Evolutionary conservation across 2,113 vertebrate species (phyloP).

Genomic region (Pangasianodon gigas): DNA sequence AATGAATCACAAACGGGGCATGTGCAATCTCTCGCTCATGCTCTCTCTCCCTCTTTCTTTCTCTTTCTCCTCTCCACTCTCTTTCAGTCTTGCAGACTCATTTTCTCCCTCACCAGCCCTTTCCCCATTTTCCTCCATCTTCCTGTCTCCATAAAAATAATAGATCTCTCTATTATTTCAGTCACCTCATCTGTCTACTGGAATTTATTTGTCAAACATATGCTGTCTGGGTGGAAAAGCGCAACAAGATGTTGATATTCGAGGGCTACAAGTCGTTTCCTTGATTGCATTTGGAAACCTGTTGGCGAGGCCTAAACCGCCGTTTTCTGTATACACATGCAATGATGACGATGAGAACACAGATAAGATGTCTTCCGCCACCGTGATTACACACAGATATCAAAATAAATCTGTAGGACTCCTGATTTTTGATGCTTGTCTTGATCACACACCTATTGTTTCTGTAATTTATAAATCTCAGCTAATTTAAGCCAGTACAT

Average conservation of each 20-base stretch:
- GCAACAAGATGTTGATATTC: conserved; percentile 54
- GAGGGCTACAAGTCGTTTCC: conserved; percentile 64
- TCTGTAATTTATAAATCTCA: neutral
- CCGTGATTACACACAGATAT: neutral
- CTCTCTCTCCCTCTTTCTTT: conserved; percentile 45
- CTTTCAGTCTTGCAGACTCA: conserved; percentile 37
- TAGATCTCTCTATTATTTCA: conserved; percentile 29
- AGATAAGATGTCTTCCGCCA: neutral
- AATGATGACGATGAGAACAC: neutral
- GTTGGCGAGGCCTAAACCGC: neutral
- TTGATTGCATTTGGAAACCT: conserved; percentile 56
- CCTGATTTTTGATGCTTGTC: neutral
- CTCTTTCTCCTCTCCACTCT: conserved; percentile 38
- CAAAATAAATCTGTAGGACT: neutral
- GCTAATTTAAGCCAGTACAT: neutral
- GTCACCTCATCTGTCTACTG: conserved; percentile 36
- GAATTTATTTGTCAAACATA: conserved; percentile 37
- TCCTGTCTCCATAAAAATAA: conserved; percentile 34
- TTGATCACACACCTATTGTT: neutral
- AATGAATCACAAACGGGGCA: conserved; percentile 77
- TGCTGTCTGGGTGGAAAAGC: conserved; percentile 60
- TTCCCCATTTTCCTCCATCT: conserved; percentile 31
- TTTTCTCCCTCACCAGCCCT: conserved; percentile 11
- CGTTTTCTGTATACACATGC: neutral
- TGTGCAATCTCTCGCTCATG: conserved; percentile 69